phyloP scores from a whole-genome alignment of 2,113 vertebrate species.

The Oxygymnocypris stewartii region DNA sequence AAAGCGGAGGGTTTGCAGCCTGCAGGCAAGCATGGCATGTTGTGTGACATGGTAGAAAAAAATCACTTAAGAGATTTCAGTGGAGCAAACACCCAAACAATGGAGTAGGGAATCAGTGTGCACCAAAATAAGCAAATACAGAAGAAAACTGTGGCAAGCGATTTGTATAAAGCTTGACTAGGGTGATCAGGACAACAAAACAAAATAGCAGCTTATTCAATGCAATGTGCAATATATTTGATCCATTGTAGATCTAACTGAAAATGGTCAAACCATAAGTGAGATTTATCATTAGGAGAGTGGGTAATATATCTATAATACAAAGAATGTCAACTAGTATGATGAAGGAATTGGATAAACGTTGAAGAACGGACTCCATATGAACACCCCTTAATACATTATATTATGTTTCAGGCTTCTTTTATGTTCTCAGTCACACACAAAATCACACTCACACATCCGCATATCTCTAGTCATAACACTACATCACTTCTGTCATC shows the following conservation, averaged over 20 bases:
- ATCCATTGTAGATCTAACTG: background rate
- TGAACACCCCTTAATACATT: slow-evolving; percentile 49
- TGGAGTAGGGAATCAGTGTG: background rate
- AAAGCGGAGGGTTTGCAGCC: slow-evolving; percentile 13
- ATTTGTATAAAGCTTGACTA: background rate
- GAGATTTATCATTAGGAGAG: background rate
- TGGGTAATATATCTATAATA: background rate
- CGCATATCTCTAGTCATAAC: slow-evolving; percentile 2
- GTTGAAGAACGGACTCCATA: background rate
- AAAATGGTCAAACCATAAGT: background rate
- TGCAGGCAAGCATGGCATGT: slow-evolving; percentile 33
- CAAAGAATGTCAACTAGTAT: background rate
- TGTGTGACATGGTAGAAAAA: slow-evolving; percentile 31
- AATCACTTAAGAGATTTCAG: slow-evolving; percentile 5
- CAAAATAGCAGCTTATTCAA: background rate
- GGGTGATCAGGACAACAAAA: background rate
- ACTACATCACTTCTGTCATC: slow-evolving; percentile 31
- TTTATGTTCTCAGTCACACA: slow-evolving; percentile 12
- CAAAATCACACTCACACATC: slow-evolving; percentile 16
- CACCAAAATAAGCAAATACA: background rate
- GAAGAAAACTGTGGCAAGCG: background rate
- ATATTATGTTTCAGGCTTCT: background rate
- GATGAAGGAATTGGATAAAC: background rate
- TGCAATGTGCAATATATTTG: background rate
- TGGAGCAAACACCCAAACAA: background rate